These are phyloP conservation scores for Indicator indicator DNA, from an alignment of 2,113 vertebrate species.

Conservation along the genomic window DNA sequence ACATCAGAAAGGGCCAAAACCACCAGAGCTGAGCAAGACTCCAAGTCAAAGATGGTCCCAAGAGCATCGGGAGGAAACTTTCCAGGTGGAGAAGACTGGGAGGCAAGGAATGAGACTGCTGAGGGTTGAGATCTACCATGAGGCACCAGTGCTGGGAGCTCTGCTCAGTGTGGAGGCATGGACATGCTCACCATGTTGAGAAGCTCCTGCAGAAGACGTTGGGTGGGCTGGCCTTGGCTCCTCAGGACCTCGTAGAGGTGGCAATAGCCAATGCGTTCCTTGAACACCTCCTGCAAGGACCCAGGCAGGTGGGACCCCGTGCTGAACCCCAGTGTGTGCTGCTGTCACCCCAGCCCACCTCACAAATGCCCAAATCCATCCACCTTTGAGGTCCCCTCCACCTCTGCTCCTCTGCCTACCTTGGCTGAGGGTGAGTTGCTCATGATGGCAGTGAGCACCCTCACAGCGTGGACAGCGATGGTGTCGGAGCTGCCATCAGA, in stretches of 20 bases:
- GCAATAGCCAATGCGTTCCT: conserved; percentile 93
- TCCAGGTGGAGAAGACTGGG: not conserved
- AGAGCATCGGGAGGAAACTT: not conserved
- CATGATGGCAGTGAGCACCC: conserved; percentile 95
- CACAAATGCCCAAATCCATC: not conserved
- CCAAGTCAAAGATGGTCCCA: not conserved
- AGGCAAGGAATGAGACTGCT: accelerated
- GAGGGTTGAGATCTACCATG: not conserved
- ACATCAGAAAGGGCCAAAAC: not conserved
- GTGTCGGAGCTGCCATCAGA: conserved; percentile 80
- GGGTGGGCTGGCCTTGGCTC: conserved; percentile 91
- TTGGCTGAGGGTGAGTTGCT: conserved; percentile 92
- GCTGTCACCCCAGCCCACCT: not conserved
- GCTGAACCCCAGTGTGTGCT: not conserved
- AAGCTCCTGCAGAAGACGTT: conserved; percentile 91
- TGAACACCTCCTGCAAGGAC: conserved; percentile 91
- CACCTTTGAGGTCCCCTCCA: accelerated
- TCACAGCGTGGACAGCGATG: conserved; percentile 91
- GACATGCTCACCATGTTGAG: conserved; percentile 90
- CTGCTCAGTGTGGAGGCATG: accelerated
- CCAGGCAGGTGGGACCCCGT: accelerated
- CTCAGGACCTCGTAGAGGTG: conserved; percentile 93
- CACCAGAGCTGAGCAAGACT: not conserved
- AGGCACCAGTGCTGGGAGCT: accelerated
- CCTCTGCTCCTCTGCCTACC: conserved; percentile 71